Evolutionary conservation across 2,888 invertebrate species (phyloP), one percentile per base, ranked within the genome.

Genomic region (Hermodice carunculata): DNA sequence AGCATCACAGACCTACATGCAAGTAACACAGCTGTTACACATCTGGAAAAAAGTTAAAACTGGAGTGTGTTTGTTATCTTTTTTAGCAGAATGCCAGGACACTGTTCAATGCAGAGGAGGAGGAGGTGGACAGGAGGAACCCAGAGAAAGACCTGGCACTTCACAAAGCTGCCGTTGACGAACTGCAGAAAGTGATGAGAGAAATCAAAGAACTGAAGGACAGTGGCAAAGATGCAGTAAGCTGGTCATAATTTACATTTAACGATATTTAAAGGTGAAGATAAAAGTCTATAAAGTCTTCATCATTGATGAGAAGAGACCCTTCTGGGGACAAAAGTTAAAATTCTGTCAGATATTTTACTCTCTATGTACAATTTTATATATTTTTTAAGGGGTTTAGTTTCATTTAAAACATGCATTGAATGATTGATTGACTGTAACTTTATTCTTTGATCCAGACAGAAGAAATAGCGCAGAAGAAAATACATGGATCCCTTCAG

Each of bases 401-500:
- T 46, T n/a, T n/a, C n/a, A 40, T n/a, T n/a, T 14, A 40, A 40
- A 11, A n/a, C 11, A 17, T 11, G 11, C 11, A 11, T 17, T 48
- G 48, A 48, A 14, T 48, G 14, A 11, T 11, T 48, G 24, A 61
- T 28, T 37, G 26, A 31, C 52, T n/a, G 40, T 1, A 28, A 48
- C 32, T 29, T 53, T 63, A n/a, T 54, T 53, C 22, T 60, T 48
- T 32, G n/a, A 37, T 71, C 60, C 62, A 75, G 73, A 64, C 67
- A 46, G 74, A 68, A 43, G 90, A 91, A 80, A 90, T 93, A 6
- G 88, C 88, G 63, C 89, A 91, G 59, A 90, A 92, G 76, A 89
- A 92, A 77, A 89, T 91, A 58, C 91, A 93, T 77, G 92, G 92
- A 0, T 91, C 92, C 0, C 86, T 95, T 58, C 89, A 91, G 78